These are phyloP conservation scores for Apodemia zela DNA, from an alignment of 2,888 invertebrate species.

Conservation along the genomic window DNA sequence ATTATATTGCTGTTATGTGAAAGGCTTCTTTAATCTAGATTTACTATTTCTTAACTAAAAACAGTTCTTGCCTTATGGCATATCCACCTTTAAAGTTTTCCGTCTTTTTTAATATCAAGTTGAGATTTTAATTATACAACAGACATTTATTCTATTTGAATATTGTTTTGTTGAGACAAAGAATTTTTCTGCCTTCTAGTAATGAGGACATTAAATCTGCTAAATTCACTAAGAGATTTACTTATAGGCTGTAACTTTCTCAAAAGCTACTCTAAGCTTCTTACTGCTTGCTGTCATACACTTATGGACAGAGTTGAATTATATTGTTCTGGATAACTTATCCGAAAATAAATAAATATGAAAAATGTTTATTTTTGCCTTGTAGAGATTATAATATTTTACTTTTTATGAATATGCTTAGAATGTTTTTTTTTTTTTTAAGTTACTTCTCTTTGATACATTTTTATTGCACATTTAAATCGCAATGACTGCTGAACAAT, in stretches of 20 bases:
- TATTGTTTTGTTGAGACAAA: background rate
- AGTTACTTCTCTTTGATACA: slow-evolving; percentile 1
- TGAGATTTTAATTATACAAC: background rate
- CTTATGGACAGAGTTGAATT: background rate
- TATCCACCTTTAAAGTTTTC: background rate
- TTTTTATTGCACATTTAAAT: slow-evolving; percentile 16
- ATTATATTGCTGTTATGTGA: background rate
- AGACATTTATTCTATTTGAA: background rate
- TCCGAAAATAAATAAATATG: too few relatives aligned
- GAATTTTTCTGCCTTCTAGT: background rate
- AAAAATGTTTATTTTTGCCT: too few relatives aligned
- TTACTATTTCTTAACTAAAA: background rate
- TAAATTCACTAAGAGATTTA: background rate
- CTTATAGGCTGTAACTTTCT: background rate
- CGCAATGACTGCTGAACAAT: slow-evolving; percentile 32
- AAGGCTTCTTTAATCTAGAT: background rate
- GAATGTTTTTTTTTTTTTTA: slow-evolving; percentile 15
- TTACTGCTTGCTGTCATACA: background rate
- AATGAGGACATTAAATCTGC: background rate
- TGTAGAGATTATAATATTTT: background rate
- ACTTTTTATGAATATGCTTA: slow-evolving; percentile 11
- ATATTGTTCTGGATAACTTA: background rate
- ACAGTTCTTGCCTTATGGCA: background rate
- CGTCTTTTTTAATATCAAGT: background rate
- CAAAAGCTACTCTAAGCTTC: background rate